Evolutionary conservation across 2,888 invertebrate species (phyloP).

Genomic region (Acronicta leporina): DNA sequence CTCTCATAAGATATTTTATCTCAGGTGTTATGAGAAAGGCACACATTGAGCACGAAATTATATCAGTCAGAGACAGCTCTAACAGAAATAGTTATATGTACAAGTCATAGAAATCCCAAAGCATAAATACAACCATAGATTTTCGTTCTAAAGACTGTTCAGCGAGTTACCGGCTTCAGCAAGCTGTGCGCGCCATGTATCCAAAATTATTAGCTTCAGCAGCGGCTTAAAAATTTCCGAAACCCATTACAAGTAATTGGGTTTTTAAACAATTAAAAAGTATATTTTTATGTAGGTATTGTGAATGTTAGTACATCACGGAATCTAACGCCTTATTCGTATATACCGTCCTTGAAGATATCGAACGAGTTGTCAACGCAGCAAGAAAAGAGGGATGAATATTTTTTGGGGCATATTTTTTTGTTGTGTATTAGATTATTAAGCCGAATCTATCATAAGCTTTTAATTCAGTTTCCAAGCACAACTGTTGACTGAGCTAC

Average conservation of each 20-base stretch:
- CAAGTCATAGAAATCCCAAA: too few relatives aligned
- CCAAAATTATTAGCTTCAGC: conserved; percentile 5
- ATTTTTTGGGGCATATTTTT: conserved; percentile 31
- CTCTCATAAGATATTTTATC: conserved; percentile 39
- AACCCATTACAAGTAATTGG: conserved; percentile 18
- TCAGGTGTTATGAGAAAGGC: conserved; percentile 21
- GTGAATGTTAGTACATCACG: conserved; percentile 53
- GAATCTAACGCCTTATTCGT: conserved; percentile 45
- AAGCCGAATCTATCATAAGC: too few relatives aligned
- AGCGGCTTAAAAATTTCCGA: conserved; percentile 17
- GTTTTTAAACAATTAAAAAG: conserved; percentile 6
- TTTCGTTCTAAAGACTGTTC: background rate
- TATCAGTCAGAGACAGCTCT: conserved; percentile 9
- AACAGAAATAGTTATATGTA: background rate
- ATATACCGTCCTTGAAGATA: conserved; percentile 58
- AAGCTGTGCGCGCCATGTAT: conserved; percentile 4
- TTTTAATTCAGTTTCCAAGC: too few relatives aligned
- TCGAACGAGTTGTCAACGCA: conserved; percentile 59
- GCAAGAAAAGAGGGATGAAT: conserved; percentile 30
- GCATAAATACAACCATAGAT: conserved; percentile 1
- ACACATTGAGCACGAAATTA: too few relatives aligned
- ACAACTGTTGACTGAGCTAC: too few relatives aligned
- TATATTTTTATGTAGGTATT: conserved; percentile 1
- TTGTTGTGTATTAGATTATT: conserved; percentile 21
- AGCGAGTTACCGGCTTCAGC: background rate